Percentiles rank a stretch among this genome's conserved stretches.
Conservation (phyloP, 2,113 vertebrate genomes). For the Sula dactylatra region DNA sequence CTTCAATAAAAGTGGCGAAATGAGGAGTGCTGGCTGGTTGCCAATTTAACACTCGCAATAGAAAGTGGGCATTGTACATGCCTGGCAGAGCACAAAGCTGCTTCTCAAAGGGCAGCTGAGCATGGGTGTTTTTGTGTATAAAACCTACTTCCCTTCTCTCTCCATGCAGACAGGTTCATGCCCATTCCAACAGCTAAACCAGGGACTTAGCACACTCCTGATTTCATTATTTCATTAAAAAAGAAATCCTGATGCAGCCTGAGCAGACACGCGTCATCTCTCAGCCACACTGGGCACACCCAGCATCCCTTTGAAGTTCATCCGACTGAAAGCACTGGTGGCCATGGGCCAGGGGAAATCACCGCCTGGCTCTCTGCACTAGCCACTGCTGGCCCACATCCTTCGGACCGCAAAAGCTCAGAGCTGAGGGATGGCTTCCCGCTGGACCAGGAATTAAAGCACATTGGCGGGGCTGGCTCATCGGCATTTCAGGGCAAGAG, state of each 20-base stretch:
- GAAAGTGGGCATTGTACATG: slow-evolving; percentile 22
- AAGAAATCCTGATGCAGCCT: neutral
- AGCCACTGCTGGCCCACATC: neutral
- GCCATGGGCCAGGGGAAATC: neutral
- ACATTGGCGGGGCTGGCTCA: neutral
- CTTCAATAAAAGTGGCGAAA: neutral
- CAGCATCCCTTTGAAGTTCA: slow-evolving; percentile 27
- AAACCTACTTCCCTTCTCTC: slow-evolving; percentile 12
- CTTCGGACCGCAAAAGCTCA: neutral
- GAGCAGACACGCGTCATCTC: slow-evolving; percentile 14
- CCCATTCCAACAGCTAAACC: slow-evolving; percentile 1
- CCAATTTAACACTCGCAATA: neutral
- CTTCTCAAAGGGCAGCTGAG: slow-evolving; percentile 20
- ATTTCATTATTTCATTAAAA: neutral
- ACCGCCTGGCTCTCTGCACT: neutral
- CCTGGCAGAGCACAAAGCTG: slow-evolving; percentile 43
- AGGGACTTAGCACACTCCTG: neutral
- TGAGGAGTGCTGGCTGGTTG: neutral
- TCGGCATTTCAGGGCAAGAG: neutral
- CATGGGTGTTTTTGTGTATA: neutral
- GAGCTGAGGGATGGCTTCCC: neutral
- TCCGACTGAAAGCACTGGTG: neutral
- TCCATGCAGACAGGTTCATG: neutral
- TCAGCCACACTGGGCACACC: neutral
- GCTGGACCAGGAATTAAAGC: neutral